Evolutionary conservation across 2,113 vertebrate genomes (phyloP).

Genomic region (Oplegnathus fasciatus): DNA sequence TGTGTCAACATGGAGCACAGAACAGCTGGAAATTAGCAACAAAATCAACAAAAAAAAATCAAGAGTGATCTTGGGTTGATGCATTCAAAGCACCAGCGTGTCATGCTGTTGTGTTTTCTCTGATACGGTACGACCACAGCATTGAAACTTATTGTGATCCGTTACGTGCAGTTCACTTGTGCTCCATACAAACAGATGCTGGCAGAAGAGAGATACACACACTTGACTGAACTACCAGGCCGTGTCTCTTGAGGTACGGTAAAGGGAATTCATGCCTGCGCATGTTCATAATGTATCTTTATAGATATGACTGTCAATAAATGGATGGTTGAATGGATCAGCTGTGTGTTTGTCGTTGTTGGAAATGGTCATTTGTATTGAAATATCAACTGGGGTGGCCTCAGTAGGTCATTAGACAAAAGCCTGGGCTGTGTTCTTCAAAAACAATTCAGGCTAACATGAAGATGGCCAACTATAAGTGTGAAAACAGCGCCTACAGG

Average conservation of each 20-base stretch:
- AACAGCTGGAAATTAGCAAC: not conserved
- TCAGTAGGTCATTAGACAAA: no score
- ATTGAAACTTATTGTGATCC: not conserved
- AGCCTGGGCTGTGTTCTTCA: no score
- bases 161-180: not conserved
- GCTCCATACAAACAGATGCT: not conserved
- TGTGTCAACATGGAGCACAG: not conserved
- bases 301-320: slow-evolving; percentile 43
- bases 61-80: not conserved
- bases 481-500: no score
- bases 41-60: no score
- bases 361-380: not conserved
- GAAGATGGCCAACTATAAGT: no score
- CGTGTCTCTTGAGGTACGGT: not conserved
- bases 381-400: not conserved
- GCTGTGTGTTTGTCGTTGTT: not conserved
- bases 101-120: not conserved
- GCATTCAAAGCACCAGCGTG: not conserved
- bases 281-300: slow-evolving; percentile 24
- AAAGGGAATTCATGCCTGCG: slow-evolving; percentile 53
- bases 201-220: not conserved
- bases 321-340: slow-evolving; percentile 14
- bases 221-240: not conserved
- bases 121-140: not conserved
- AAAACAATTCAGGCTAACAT: no score